phyloP scores from a whole-genome alignment of 64 coral and sea anemone genomes.

The Actinia tenebrosa region DNA sequence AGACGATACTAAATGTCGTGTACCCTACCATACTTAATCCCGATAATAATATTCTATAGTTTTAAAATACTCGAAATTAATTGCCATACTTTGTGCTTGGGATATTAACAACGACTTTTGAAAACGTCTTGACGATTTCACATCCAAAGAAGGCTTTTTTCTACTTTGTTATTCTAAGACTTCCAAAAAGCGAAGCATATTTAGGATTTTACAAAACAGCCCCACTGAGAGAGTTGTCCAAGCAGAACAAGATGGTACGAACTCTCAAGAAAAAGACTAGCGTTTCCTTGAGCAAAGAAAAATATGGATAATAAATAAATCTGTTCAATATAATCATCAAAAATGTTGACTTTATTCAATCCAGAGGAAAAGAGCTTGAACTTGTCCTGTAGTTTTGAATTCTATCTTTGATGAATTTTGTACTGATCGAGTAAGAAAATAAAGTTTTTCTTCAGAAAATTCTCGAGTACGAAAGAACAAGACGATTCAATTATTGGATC shows the following conservation, averaged over 20 bases:
- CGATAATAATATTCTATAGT: background rate
- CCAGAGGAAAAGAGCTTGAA: background rate
- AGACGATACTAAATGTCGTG: background rate
- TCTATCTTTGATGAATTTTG: too few relatives aligned
- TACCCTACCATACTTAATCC: background rate
- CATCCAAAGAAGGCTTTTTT: too few relatives aligned
- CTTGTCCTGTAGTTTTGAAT: background rate
- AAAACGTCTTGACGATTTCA: too few relatives aligned
- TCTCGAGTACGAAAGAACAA: too few relatives aligned
- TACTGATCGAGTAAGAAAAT: too few relatives aligned
- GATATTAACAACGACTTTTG: background rate
- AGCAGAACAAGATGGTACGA: background rate
- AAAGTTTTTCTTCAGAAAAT: too few relatives aligned
- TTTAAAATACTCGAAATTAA: slow-evolving; percentile 5
- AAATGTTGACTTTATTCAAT: background rate
- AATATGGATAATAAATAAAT: background rate
- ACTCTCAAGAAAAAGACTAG: background rate
- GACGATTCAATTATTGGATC: too few relatives aligned
- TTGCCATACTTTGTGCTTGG: background rate
- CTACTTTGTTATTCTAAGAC: too few relatives aligned
- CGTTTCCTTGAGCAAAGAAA: background rate
- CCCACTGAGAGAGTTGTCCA: too few relatives aligned
- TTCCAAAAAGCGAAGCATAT: background rate
- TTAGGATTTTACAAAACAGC: background rate
- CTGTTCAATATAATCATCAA: background rate